These are phyloP conservation scores for Solea solea DNA, from an alignment of 2,113 vertebrate species.

Conservation along the genomic window DNA sequence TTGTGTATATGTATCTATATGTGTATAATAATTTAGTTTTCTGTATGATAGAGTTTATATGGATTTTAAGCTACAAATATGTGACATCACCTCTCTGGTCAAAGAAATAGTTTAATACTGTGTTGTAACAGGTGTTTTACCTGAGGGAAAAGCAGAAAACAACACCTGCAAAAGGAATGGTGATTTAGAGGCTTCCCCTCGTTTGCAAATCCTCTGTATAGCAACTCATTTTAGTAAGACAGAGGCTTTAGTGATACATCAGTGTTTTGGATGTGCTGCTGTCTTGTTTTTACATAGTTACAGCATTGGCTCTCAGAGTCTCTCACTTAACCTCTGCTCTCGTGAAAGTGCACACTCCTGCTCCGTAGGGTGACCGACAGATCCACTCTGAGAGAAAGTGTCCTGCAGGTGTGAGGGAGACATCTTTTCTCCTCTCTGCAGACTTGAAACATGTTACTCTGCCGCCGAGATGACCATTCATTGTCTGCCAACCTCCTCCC, in stretches of 20 bases:
- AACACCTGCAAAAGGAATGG: too few relatives aligned
- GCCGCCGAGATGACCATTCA: conserved; percentile 55
- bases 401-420: conserved; percentile 51
- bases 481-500: conserved; percentile 35
- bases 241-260: background rate
- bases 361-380: conserved; percentile 47
- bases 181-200: too few relatives aligned
- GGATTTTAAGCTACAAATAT: background rate
- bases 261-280: background rate
- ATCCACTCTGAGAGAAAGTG: conserved; percentile 35
- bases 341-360: conserved; percentile 20
- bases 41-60: background rate
- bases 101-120: too few relatives aligned
- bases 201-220: too few relatives aligned
- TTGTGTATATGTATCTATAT: too few relatives aligned
- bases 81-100: background rate
- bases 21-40: too few relatives aligned
- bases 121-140: too few relatives aligned
- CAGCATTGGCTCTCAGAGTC: background rate
- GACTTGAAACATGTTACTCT: conserved; percentile 36
- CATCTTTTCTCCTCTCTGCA: conserved; percentile 19
- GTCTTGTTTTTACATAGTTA: conserved; percentile 25
- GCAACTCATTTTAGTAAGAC: too few relatives aligned
- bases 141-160: too few relatives aligned
- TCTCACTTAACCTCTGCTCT: conserved; percentile 31